A percentile compares a stretch with the other conserved stretches of the same genome.
Evolutionary conservation across 2,113 vertebrate species (phyloP).

Genomic region (Holacanthus passer): DNA sequence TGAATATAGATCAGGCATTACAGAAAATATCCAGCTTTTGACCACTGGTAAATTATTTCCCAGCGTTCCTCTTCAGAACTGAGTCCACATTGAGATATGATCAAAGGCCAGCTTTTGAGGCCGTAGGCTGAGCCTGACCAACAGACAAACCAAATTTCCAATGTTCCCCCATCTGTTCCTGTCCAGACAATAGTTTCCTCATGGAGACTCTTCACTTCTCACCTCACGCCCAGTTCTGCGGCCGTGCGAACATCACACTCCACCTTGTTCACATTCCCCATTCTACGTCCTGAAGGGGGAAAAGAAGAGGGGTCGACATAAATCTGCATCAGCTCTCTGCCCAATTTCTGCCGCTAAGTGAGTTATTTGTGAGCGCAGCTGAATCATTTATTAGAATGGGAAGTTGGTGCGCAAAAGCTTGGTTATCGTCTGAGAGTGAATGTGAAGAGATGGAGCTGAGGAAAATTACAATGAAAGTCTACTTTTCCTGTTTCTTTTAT

Average conservation of each 20-base stretch:
- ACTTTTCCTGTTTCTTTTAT: slow-evolving; percentile 9
- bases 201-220: slow-evolving; percentile 46
- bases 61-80: slow-evolving; percentile 5
- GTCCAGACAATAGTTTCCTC: slow-evolving; percentile 49
- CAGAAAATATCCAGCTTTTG: slow-evolving; percentile 13
- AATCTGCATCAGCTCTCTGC: slow-evolving; percentile 69
- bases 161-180: slow-evolving; percentile 23
- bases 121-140: slow-evolving; percentile 22
- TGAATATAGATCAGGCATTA: slow-evolving; percentile 26
- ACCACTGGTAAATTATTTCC: slow-evolving; percentile 11
- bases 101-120: slow-evolving; percentile 38
- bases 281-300: slow-evolving; percentile 12
- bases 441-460: slow-evolving; percentile 28
- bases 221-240: slow-evolving; percentile 28
- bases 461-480: slow-evolving; percentile 5
- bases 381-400: slow-evolving; percentile 75
- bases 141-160: slow-evolving; percentile 44
- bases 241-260: slow-evolving; percentile 45
- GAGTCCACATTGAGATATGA: slow-evolving; percentile 32
- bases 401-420: slow-evolving; percentile 38
- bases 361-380: slow-evolving; percentile 66
- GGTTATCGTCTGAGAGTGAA: slow-evolving; percentile 40
- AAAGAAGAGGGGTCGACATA: slow-evolving; percentile 6
- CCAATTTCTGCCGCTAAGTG: slow-evolving; percentile 54
- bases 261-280: slow-evolving; percentile 46